Conservation (phyloP, 2,888 invertebrate genomes). For the Pseudococcus viburni region DNA sequence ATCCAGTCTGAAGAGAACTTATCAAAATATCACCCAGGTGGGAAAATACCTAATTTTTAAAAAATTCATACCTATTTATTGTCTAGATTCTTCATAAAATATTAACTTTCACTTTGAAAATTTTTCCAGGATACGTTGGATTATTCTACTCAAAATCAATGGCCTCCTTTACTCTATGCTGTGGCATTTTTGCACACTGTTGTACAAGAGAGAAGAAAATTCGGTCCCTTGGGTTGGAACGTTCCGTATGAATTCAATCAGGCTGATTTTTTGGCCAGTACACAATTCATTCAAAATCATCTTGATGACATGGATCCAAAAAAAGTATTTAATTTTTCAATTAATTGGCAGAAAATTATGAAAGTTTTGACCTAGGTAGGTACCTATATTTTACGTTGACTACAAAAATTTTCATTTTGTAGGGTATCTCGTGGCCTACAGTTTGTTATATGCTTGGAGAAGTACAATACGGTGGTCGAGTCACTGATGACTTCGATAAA, state of each 20-base stretch:
- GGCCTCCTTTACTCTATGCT: slow-evolving; percentile 94
- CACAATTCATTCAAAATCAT: slow-evolving; percentile 97
- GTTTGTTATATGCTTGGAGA: slow-evolving; percentile 98
- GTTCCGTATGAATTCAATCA: slow-evolving; percentile 97
- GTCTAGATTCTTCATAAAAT: neutral
- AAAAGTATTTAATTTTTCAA: slow-evolving; percentile 74
- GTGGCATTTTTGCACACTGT: slow-evolving; percentile 96
- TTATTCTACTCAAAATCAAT: slow-evolving; percentile 90
- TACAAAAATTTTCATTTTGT: slow-evolving; percentile 50
- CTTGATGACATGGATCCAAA: slow-evolving; percentile 97
- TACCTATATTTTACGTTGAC: neutral
- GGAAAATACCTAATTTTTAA: too few species aligned
- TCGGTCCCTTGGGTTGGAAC: slow-evolving; percentile 97
- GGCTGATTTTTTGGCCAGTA: slow-evolving; percentile 94
- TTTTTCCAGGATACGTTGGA: slow-evolving; percentile 84
- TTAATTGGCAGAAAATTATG: too few species aligned
- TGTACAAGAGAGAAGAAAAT: slow-evolving; percentile 94
- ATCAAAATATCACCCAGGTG: slow-evolving; percentile 85
- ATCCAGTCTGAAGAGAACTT: slow-evolving; percentile 94
- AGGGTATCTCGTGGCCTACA: slow-evolving; percentile 96
- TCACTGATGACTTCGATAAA: slow-evolving; percentile 98
- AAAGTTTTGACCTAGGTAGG: neutral
- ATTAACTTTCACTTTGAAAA: neutral
- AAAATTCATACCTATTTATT: neutral
- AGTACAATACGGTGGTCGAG: slow-evolving; percentile 88